Base-by-base conservation (phyloP, 2,888 invertebrate species). In the Coremacera marginata region DNA sequence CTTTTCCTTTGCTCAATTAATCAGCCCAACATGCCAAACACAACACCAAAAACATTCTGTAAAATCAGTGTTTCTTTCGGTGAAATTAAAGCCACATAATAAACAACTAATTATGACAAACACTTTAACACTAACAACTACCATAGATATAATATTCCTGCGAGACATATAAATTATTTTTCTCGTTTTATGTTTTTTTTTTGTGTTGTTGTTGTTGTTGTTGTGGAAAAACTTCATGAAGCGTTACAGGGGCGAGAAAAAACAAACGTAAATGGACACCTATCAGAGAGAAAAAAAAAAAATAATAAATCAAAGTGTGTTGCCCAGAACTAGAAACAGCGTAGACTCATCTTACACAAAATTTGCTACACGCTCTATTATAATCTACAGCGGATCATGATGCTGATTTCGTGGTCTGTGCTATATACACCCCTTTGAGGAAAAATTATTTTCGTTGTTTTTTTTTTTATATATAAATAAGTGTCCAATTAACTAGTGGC, bases 61-160 rank as follows among this genome's bases (percentile, higher is more conserved):
- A 34, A 37, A 65, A 31, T 31, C 19, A 65, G 34, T 31, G 65
- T 19, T 37, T 34, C 22, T 34, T n/a, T 9, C 25, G 9, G 11
- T 37, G 60, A 60, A 60, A 60, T 60, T 16, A 60, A 60, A 27
- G 60, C 27, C 60, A 60, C 67, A 67, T 34, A 67, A 34, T 37
- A 37, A 67, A 34, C 67, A 19, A 67, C 67, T 67, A 67, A 67
- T 67, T 67, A 34, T 67, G 67, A 67, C 67, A 67, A 67, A 67
- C 67, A 67, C 67, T 67, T 67, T 44, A 37, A 44, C 44, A 44
- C 44, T 11, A 34, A 34, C 37, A 37, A 67, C 34, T 27, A 22
- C 57, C 57, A 22, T 19, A 55, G n/a, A 5, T 37, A 67, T 67
- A 8, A 5, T 37, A 67, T 67, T 67, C 67, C 67, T 67, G 37